Evolutionary conservation across 2,888 invertebrate species (phyloP), one percentile per base, ranked within the genome.

Genomic region (Mechanitis mazaeus): DNA sequence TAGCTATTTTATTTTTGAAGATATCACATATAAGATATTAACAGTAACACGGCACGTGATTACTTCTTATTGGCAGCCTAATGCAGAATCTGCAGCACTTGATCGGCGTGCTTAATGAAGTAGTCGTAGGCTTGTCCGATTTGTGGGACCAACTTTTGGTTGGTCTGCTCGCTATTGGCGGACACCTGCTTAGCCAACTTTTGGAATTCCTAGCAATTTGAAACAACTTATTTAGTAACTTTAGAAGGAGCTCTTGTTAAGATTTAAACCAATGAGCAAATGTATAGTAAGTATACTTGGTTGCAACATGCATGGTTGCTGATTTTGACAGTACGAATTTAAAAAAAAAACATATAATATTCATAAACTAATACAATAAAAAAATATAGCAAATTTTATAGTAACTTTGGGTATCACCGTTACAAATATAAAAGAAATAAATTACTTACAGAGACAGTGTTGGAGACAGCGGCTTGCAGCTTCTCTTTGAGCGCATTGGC

Each of bases 1-100:
- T 9, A 56, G 28, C 60, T 60, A 56, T 60, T 56, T 56, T 60
- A 60, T 56, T 56, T 11, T 33, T 42, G 42, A 42, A 42, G 45
- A 42, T 53, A 45, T 53, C 20, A 33, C 53, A 53, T 47, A 50
- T 50, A 50, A 31, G 20, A 53, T 50, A 57, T 61, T 60, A 61
- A 54, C 42, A 56, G 61, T 42, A 11, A 45, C 20, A 45, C 31
- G 35, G 54, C 9, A 6, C 20, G 58, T 6, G 60, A 57, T 68
- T 59, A 72, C 74, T 84, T 84, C 83, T 87, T 87, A 77, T 55
- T 76, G 77, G 88, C 86, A 65, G 81, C 87, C 31, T 84, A 87
- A 76, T 85, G 85, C 68, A 89, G 47, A 68, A 85, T 84, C 82
- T 84, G 81, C 78, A 84, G 84, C 58, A 89, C 72, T 35, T 72